Evolutionary conservation across 2,888 invertebrate genomes (phyloP), one percentile per base, ranked within the genome.

Genomic region (Copidosoma aretas): DNA sequence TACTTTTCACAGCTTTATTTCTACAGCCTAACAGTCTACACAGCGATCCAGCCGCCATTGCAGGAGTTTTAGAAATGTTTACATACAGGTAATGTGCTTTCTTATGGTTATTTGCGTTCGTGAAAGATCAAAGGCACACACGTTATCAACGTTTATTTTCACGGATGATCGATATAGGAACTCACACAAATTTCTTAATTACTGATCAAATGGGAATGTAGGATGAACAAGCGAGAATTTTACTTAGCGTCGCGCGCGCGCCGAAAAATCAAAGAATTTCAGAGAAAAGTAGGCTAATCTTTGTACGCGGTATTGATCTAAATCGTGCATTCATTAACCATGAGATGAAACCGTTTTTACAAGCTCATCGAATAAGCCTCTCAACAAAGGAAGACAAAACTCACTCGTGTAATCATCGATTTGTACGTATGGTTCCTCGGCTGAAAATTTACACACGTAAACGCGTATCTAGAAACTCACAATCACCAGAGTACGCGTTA

Each of bases 1-100:
- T n/a, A n/a, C n/a, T 14, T 14, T 43, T 62, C 54, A 54, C 54
- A 54, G 25, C 43, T 46, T 19, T 5, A n/a, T 22, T 52, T 14
- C 54, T 56, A 61, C 24, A 22, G 17, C 57, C 43, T 57, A 60
- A 56, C 60, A 61, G 51, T 49, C 25, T 67, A 60, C 39, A 4
- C 14, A 61, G 61, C 67, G 67, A 67, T 43, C 67, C 67, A 67
- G 58, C 51, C 67, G 67, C 61, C 21, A 15, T 51, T 25, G 46
- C 14, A 41, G n/a, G 19, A 22, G 4, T 22, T 64, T 43, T 21
- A 25, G 59, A 58, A 64, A 53, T n/a, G n/a, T n/a, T n/a, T n/a
- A n/a, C 43, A 59, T 59, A 64, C n/a, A 57, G 17, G 21, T 59
- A 17, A 49, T 64, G 52, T 32, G 41, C 17, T 52, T 24, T 10